Base-by-base conservation (phyloP, 2,113 vertebrate genomes). In the Phaethon lepturus region DNA sequence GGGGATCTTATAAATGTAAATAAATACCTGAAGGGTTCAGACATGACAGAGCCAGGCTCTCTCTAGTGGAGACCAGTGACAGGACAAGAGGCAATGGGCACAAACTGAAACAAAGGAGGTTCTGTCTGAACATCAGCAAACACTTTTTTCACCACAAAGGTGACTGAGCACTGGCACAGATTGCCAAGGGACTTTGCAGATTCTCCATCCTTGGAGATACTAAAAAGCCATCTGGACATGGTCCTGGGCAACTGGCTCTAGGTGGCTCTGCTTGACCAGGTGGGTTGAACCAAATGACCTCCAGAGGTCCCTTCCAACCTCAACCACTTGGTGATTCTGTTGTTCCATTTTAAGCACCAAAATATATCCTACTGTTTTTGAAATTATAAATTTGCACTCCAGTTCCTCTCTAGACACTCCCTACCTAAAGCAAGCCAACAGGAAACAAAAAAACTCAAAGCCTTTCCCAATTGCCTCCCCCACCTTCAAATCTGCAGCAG, bases 401-500 rank as follows among this genome's bases (percentile, higher is more conserved):
- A 58, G 38, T 29, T 92, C 45, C 53, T 88, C 87, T 85, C 28
- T 17, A 82, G 69, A 62, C 74, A 62, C 42, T 83, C n/a, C 53
- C 71, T 49, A 93, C 33, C n/a, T 79, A 87, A 72, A 76, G 33
- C 47, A 93, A 87, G 35, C 22, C 71, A 94, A 62, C 8, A 79
- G 44, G 62, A n/a, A 77, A 83, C 78, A 83, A 42, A 23, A 68
- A 42, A 67, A 35, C 91, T 95, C 93, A 91, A 88, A 90, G 93
- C 53, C 62, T 88, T 90, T 86, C 86, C 33, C 62, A 93, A 79
- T 18, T 77, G 69, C 81, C 66, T 90, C 66, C 95, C 78, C 67
- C 82, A 75, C 82, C 80, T 23, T 67, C 45, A 74, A 58, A 73
- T 47, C 67, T 40, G 50, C 63, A 86, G 82, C 55, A 80, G 68